Evolutionary conservation across 1,140 invertebrate genomes (phyloP), one percentile per base, ranked within the genome.

Genomic region (Caenorhabditis briggsae): DNA sequence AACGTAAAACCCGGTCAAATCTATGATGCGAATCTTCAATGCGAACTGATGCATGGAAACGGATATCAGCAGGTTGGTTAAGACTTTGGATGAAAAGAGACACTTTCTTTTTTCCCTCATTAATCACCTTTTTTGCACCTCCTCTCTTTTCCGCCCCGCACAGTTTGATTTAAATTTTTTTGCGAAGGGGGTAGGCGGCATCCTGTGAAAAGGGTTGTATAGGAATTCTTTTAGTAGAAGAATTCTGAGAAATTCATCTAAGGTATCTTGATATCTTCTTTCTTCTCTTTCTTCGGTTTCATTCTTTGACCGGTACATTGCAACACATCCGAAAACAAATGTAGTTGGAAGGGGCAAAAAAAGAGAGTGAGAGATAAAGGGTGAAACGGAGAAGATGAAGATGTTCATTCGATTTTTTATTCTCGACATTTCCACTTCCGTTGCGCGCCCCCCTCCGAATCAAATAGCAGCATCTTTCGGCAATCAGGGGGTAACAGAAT

Each of bases 11-110:
- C 91, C 12, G 91, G 91, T 5, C 91, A 92, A 85, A 74, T 92
- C 59, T 92, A 92, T 86, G 91, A 92, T 86, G 91, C 91, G 14
- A 90, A 92, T 85, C 82, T 88, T n/a, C 89, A 91, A 85, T 91
- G 90, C 65, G 88, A 70, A 61, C 83, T 92, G 20, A 92, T 92
- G 91, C 91, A 92, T 64, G 91, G 91, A n/a, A 70, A 86, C 74
- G 89, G 90, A 82, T 92, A 92, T 82, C 87, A 89, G 61, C 88
- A 89, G 88, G 88, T 89, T 46, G 41, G 65, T 41, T 50, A 23
- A 33, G 33, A 33, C 33, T 33, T 33, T 33, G 33, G 33, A 33
- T 2, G 33, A 33, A 33, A 50, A 23, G 23, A 78, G 33, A 70
- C 64, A 43, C 64, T 70, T 3, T 33, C 33, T 3, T 33, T 33